Base-by-base conservation (phyloP, 2,888 invertebrate genomes). In the Lepas anatifera region DNA sequence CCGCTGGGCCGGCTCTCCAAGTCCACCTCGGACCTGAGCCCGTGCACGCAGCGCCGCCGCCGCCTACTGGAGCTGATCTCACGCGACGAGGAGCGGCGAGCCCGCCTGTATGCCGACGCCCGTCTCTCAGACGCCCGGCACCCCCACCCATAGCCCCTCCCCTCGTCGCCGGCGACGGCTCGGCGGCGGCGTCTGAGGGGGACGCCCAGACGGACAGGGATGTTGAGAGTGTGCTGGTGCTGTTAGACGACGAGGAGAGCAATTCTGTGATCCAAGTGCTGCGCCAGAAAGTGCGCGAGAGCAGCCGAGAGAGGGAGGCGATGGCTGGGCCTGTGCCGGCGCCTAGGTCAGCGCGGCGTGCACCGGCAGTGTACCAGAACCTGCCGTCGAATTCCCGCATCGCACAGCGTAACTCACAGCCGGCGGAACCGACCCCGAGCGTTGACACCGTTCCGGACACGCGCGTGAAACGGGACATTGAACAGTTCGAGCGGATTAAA, bases 141-240 rank as follows among this genome's bases (percentile, higher is more conserved):
- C 72, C 70, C 68, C 71, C 72, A 67, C 70, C 50, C 74, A 74
- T 66, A 70, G 72, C 71, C 70, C 72, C 37, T 69, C 71, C 68
- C 70, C 68, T 64, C 71, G 71, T 66, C 70, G 72, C 32, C 58
- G 32, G 35, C 58, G 58, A 58, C 66, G 71, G 73, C 64, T 70
- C 72, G 63, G 46, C 64, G 7, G 70, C 27, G n/a, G 67, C 71
- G 29, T 39, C 71, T 68, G 67, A 71, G 41, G 27, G 22, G 3
- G 73, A 67, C 52, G 63, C 43, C 43, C 73, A 72, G 71, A 71
- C 68, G 64, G 72, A 73, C 69, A 71, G 67, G 64, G 72, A 73
- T 69, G 67, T 67, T 32, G 48, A 46, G 35, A 67, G 68, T 25
- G 39, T 68, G 64, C 48, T 48, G 41, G 58, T 37, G 68, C 39